phyloP scores from a whole-genome alignment of 2,113 vertebrate genomes.

The Turnix velox region DNA sequence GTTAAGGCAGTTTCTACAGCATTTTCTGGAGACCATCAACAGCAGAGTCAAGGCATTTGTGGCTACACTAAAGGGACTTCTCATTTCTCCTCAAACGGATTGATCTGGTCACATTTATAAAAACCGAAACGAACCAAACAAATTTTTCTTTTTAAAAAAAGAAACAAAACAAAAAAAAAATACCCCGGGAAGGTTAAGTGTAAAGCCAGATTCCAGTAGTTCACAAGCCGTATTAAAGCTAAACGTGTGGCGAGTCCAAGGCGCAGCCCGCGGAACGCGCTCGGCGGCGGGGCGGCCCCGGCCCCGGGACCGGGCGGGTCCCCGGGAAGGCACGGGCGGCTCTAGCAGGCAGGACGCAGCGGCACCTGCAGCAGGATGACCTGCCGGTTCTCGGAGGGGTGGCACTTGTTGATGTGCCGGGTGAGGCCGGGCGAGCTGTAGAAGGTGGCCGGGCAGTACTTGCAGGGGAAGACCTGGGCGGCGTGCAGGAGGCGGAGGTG shows the following conservation, averaged over 20 bases:
- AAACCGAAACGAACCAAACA: neutral
- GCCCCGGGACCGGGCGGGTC: neutral
- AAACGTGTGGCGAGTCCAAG: slow-evolving; percentile 36
- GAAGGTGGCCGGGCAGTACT: slow-evolving; percentile 97
- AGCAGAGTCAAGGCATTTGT: slow-evolving; percentile 94
- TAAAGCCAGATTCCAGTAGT: slow-evolving; percentile 83
- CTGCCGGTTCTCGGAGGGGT: slow-evolving; percentile 97
- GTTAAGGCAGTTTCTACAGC: slow-evolving; percentile 96
- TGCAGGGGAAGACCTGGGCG: slow-evolving; percentile 96
- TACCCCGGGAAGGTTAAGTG: slow-evolving; percentile 41
- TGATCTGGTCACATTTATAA: slow-evolving; percentile 74
- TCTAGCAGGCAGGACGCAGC: slow-evolving; percentile 94
- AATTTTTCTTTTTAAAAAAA: no score
- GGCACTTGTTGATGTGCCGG: slow-evolving; percentile 99
- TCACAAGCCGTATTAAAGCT: slow-evolving; percentile 93
- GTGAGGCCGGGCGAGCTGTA: slow-evolving; percentile 99
- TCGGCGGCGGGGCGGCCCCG: neutral
- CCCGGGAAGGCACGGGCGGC: slow-evolving; percentile 59
- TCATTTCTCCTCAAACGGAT: slow-evolving; percentile 68
- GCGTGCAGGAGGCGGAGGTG: slow-evolving; percentile 95
- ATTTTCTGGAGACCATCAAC: slow-evolving; percentile 81
- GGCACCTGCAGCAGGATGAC: slow-evolving; percentile 98
- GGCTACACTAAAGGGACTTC: slow-evolving; percentile 89
- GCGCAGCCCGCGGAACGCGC: neutral
- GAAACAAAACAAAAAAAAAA: neutral